A percentile compares a stretch with the other conserved stretches of the same genome.
Conservation (phyloP, 2,113 vertebrate species). For the Campylorhamphus procurvoides region DNA sequence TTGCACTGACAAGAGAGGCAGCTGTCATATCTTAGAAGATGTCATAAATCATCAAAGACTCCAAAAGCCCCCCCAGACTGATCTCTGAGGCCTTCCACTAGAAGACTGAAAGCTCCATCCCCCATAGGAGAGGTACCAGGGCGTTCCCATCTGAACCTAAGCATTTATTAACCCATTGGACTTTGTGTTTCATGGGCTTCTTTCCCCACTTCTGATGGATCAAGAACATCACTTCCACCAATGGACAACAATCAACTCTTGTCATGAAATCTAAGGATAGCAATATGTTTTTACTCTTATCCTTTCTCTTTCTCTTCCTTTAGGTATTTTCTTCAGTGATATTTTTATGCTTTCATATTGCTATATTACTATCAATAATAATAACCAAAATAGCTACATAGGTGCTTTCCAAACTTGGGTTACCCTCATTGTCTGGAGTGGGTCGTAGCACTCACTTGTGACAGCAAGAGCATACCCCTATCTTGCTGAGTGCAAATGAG, state of each 20-base stretch:
- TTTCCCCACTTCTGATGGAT: neutral
- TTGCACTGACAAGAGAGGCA: neutral
- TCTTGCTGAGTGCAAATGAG: neutral
- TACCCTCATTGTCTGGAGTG: neutral
- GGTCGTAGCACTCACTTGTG: neutral
- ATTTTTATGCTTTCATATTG: neutral
- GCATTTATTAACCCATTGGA: accelerated
- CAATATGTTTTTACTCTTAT: neutral
- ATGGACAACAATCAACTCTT: neutral
- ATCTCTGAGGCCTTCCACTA: neutral
- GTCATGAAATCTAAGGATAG: neutral
- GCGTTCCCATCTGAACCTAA: neutral
- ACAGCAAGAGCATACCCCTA: neutral
- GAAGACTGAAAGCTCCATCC: neutral
- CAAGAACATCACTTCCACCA: neutral
- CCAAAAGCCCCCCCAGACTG: accelerated
- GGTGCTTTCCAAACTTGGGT: neutral
- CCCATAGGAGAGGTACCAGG: neutral
- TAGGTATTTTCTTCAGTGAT: neutral
- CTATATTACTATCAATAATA: neutral
- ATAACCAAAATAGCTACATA: neutral
- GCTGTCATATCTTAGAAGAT: neutral
- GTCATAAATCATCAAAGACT: neutral
- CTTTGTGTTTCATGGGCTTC: neutral
- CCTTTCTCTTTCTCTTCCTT: neutral